Evolutionary conservation across 92 coral and sea anemone genomes (phyloP).

Genomic region (Siderastrea siderea): DNA sequence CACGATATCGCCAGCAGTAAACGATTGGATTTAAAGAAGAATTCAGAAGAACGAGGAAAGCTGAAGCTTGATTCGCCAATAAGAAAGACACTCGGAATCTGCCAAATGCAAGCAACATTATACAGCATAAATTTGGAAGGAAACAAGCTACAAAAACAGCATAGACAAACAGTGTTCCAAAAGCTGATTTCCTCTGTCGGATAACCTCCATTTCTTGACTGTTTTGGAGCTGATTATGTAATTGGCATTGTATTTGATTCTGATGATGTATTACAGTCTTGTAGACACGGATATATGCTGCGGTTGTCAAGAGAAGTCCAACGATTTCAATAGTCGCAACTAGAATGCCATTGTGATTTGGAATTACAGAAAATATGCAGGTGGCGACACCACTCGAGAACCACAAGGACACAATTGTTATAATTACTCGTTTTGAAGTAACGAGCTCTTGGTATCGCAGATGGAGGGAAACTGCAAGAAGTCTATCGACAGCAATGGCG

Average conservation of each 20-base stretch:
- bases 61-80: not conserved
- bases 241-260: slow-evolving; percentile 21
- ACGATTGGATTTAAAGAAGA: too few relatives aligned
- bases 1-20: too few relatives aligned
- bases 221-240: not conserved
- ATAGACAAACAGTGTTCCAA: not conserved
- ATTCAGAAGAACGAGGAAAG: not conserved
- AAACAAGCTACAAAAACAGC: slow-evolving; percentile 18
- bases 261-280: slow-evolving; percentile 3
- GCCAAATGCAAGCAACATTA: not conserved
- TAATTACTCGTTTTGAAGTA: slow-evolving; percentile 8
- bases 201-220: not conserved
- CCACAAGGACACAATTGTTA: slow-evolving; percentile 21
- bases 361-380: not conserved
- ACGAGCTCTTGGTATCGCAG: slow-evolving; percentile 43
- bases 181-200: slow-evolving; percentile 12
- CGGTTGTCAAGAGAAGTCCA: slow-evolving; percentile 1
- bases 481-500: slow-evolving; percentile 40
- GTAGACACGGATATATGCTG: not conserved
- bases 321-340: not conserved
- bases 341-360: not conserved
- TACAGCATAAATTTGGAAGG: slow-evolving; percentile 24
- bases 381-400: not conserved
- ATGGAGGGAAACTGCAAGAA: slow-evolving; percentile 47
- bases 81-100: not conserved